Base-by-base conservation (phyloP, 2,888 invertebrate species). In the Pemphredon lugubris region DNA sequence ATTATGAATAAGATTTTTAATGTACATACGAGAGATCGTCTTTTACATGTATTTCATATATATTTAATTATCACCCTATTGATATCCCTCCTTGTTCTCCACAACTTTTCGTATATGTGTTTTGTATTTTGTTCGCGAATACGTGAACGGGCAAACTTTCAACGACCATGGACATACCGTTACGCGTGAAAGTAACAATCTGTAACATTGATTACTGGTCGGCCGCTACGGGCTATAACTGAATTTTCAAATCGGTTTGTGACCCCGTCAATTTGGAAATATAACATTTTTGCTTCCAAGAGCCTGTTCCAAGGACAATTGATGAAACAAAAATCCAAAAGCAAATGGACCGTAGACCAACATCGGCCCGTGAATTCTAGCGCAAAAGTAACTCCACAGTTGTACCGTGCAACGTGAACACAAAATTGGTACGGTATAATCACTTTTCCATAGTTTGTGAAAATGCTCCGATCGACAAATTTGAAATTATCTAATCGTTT, bases 41-140 rank as follows among this genome's bases (percentile, higher is more conserved):
- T 73, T 72, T 73, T 73, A 71, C 73, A 73, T 20, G 61, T 44
- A 73, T 66, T 72, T 58, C 53, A 73, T 57, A 51, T n/a, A n/a
- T 65, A 66, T 61, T 45, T 71, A 71, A 71, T 63, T 47, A 47
- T 73, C 54, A 66, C 37, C 73, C 53, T 73, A 66, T 73, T 42
- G 66, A 73, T 73, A 73, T 66, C 73, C 73, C 73, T 73, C 73
- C 73, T 73, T 73, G 57, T 21, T 32, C 45, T 30, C 57, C 48
- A 47, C 63, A 21, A 64, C 55, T 71, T 70, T 64, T 63, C 64
- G 64, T 72, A 72, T 71, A 72, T 58, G 20, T 20, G 23, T 55
- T 48, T 73, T 60, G 51, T 61, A 65, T 45, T 65, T 50, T 37
- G 48, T 54, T 30, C 45, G 45, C 47, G 34, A 44, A 72, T 60